Evolutionary conservation across 1,140 invertebrate species (phyloP).

Genomic region (Aphelenchoides fujianensis): DNA sequence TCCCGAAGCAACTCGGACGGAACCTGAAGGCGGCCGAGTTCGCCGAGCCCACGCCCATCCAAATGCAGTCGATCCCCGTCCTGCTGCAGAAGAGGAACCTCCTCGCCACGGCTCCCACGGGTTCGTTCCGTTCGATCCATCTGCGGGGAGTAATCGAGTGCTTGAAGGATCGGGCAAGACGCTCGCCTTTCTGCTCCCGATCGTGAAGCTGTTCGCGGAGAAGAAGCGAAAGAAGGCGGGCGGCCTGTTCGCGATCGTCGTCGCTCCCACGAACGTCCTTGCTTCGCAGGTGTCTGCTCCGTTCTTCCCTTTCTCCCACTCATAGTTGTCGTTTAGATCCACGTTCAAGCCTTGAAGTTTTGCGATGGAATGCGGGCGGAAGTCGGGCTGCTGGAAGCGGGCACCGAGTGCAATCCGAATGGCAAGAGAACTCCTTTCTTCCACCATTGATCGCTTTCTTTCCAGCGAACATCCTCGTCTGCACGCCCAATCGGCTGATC

Average conservation of each 20-base stretch:
- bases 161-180: conserved; percentile 66
- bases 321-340: conserved; percentile 42
- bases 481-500: conserved; percentile 89
- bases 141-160: not conserved
- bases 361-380: conserved; percentile 30
- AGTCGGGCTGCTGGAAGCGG: not conserved
- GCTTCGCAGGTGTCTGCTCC: conserved; percentile 83
- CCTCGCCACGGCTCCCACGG: conserved; percentile 80
- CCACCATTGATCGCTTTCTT: not conserved
- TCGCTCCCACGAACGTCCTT: conserved; percentile 87
- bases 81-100: conserved; percentile 79
- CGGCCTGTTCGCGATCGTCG: conserved; percentile 76
- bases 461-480: conserved; percentile 77
- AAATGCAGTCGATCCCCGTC: conserved; percentile 86
- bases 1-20: conserved; percentile 69
- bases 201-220: conserved; percentile 67
- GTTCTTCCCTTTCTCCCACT: too few relatives aligned
- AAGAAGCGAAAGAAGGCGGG: conserved; percentile 41
- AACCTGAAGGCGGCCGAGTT: conserved; percentile 77
- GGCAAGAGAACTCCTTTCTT: not conserved
- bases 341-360: conserved; percentile 50
- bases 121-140: conserved; percentile 30
- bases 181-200: conserved; percentile 65
- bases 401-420: not conserved
- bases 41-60: conserved; percentile 79